Conservation (phyloP, 1,140 invertebrate genomes). For the Hylyphantes graminicola region DNA sequence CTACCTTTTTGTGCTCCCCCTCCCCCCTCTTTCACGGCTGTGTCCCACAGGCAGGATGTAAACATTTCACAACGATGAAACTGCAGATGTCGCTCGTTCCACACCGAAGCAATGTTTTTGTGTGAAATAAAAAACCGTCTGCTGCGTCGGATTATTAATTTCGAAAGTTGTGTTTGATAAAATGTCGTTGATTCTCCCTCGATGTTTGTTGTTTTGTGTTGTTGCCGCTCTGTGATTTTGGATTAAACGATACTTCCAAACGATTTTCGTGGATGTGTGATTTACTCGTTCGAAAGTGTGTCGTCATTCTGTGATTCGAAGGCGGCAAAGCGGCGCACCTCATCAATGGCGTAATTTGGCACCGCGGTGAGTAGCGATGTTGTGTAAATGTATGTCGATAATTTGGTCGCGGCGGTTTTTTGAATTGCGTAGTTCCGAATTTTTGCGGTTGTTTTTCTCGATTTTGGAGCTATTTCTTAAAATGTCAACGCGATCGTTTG, state of each 20-base stretch:
- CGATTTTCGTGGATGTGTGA: constrained; percentile 5
- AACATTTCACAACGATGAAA: constrained; percentile 57
- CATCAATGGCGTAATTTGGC: constrained; percentile 59
- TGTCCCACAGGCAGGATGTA: constrained; percentile 58
- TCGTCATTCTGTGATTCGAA: constrained; percentile 28
- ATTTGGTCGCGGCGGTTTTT: constrained; percentile 38
- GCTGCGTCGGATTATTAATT: background rate
- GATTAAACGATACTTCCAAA: too few species aligned
- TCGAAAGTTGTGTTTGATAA: background rate
- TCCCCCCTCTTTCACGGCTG: background rate
- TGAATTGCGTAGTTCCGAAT: constrained; percentile 44
- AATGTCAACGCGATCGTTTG: too few species aligned
- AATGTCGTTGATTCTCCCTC: background rate
- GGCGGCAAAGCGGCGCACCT: constrained; percentile 16
- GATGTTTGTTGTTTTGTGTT: background rate
- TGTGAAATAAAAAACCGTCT: background rate
- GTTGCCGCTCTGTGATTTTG: too few species aligned
- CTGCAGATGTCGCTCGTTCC: constrained; percentile 37
- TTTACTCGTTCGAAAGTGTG: constrained; percentile 44
- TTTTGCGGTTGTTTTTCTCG: background rate
- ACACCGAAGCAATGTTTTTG: background rate
- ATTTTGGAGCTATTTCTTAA: background rate
- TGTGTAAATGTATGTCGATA: constrained; percentile 27
- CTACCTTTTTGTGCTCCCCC: background rate
- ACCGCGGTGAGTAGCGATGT: constrained; percentile 42